phyloP scores from a whole-genome alignment of 2,888 invertebrate species.

The Odontocolon sp. region DNA sequence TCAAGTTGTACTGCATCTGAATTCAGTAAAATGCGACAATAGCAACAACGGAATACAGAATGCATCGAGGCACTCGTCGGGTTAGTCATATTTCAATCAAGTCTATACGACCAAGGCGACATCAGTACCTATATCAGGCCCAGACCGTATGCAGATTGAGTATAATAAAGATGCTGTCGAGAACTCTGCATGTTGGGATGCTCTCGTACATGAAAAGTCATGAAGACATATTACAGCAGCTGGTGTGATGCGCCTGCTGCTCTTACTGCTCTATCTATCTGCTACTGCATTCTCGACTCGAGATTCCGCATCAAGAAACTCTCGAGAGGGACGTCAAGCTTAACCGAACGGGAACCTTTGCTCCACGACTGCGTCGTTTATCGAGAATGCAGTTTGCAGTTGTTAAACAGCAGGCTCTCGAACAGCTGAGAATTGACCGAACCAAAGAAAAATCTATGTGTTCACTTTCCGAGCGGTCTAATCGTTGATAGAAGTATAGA shows the following conservation, averaged over 20 bases:
- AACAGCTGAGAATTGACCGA: not conserved
- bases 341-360: slow-evolving; percentile 13
- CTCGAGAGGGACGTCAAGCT: not conserved
- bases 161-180: slow-evolving; percentile 55
- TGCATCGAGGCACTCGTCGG: not conserved
- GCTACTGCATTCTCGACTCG: slow-evolving; percentile 62
- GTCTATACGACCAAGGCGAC: slow-evolving; percentile 20
- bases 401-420: slow-evolving; percentile 14
- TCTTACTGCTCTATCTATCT: slow-evolving; percentile 31
- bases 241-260: slow-evolving; percentile 63
- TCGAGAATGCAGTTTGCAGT: not conserved
- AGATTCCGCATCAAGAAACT: slow-evolving; percentile 12
- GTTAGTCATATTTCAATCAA: slow-evolving; percentile 29
- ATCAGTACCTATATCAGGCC: not conserved
- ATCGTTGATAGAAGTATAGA: slow-evolving; percentile 31
- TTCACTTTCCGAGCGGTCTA: slow-evolving; percentile 41
- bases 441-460: slow-evolving; percentile 33
- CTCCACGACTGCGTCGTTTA: slow-evolving; percentile 5
- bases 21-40: not conserved
- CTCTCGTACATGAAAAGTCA: slow-evolving; percentile 61
- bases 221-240: slow-evolving; percentile 70
- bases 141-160: slow-evolving; percentile 41
- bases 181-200: slow-evolving; percentile 17
- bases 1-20: too few species aligned
- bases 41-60: not conserved